Conservation (phyloP, 2,888 invertebrate species). For the Archips xylosteana region DNA sequence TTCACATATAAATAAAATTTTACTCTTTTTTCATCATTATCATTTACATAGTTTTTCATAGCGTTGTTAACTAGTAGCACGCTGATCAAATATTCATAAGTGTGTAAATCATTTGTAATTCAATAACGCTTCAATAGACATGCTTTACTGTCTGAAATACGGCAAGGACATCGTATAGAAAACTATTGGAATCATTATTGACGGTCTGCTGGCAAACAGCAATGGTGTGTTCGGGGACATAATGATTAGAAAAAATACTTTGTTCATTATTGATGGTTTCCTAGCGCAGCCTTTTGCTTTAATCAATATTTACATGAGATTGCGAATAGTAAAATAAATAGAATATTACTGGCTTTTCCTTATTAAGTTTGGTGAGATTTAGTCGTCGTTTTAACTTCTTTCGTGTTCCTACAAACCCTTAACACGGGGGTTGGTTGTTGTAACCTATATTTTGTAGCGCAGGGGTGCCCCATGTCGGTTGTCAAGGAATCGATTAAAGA, state of each 20-base stretch:
- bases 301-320: not conserved
- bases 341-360: too few relatives aligned
- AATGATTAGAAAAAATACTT: constrained; percentile 2
- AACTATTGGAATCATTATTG: constrained; percentile 3
- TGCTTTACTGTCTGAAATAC: constrained; percentile 21
- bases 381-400: not conserved
- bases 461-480: constrained; percentile 45
- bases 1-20: constrained; percentile 22
- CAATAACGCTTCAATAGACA: constrained; percentile 35
- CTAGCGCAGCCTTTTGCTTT: not conserved
- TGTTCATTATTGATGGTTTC: not conserved
- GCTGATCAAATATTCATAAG: constrained; percentile 39
- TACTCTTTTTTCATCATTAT: not conserved
- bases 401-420: constrained; percentile 2
- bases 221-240: too few relatives aligned
- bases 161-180: constrained; percentile 25
- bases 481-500: constrained; percentile 45
- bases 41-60: constrained; percentile 5
- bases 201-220: not conserved
- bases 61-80: constrained; percentile 24
- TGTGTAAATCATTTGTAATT: constrained; percentile 39
- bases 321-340: too few relatives aligned
- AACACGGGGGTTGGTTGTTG: constrained; percentile 16
- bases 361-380: too few relatives aligned
- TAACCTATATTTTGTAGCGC: constrained; percentile 12